phyloP scores from a whole-genome alignment of 2,797 vertebrate genomes.

The Oryzias sinensis region DNA sequence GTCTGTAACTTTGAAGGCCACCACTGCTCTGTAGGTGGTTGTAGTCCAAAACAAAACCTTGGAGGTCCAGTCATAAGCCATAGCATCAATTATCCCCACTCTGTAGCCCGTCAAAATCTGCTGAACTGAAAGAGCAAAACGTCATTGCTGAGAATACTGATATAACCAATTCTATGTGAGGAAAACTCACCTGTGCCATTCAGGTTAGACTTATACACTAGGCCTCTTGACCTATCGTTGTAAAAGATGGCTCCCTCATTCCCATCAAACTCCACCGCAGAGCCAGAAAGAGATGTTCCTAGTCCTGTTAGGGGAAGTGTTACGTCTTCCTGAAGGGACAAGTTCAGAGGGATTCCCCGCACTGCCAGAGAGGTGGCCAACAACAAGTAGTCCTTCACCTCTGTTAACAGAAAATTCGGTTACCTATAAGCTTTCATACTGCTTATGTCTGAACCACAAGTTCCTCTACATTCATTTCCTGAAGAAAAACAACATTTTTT shows the following conservation, averaged over 20 bases:
- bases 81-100: constrained; percentile 66
- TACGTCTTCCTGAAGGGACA: constrained; percentile 75
- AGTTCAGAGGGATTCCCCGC: constrained; percentile 74
- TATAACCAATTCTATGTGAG: not conserved
- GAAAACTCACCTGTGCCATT: constrained; percentile 69
- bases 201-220: constrained; percentile 72
- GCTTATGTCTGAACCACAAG: not conserved
- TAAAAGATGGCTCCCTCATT: constrained; percentile 67
- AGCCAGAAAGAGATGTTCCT: constrained; percentile 54
- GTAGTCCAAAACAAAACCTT: constrained; percentile 79
- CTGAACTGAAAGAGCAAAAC: constrained; percentile 51
- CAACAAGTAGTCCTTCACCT: constrained; percentile 74
- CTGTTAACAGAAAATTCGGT: constrained; percentile 42
- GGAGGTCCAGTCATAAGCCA: constrained; percentile 81
- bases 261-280: constrained; percentile 72
- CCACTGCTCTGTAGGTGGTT: constrained; percentile 55
- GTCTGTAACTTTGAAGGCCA: constrained; percentile 71
- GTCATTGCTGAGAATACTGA: not conserved
- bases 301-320: constrained; percentile 70
- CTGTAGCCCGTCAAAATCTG: constrained; percentile 73
- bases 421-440: not conserved
- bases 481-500: too few species aligned
- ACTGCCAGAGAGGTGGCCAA: constrained; percentile 61
- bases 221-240: constrained; percentile 63
- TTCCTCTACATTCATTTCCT: not conserved